These are phyloP conservation scores for Phrynocephalus versicolor DNA, from an alignment of 2,113 vertebrate genomes.

Conservation along the genomic window DNA sequence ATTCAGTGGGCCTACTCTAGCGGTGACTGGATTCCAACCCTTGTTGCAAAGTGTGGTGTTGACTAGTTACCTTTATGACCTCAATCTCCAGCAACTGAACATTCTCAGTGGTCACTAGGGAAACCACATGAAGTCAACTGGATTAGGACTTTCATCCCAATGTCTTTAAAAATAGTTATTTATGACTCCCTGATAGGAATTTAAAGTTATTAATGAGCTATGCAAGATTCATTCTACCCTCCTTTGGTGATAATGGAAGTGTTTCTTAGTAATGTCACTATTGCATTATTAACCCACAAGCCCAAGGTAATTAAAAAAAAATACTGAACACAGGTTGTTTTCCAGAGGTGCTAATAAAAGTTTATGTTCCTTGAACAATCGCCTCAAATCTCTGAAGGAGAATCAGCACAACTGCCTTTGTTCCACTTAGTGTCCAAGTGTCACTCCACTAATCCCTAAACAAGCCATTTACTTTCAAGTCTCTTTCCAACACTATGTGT, in stretches of 20 bases:
- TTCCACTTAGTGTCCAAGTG: neutral
- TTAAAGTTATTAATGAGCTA: neutral
- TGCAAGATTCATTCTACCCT: neutral
- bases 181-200: neutral
- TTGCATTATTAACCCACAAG: neutral
- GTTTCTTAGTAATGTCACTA: no score
- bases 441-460: neutral
- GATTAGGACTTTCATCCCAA: no score
- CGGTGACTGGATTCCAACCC: no score
- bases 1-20: no score
- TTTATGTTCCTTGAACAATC: neutral
- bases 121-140: neutral
- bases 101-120: neutral
- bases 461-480: neutral
- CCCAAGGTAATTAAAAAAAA: neutral
- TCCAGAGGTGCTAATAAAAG: neutral
- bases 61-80: conserved; percentile 3
- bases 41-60: no score
- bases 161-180: neutral
- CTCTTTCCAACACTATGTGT: neutral
- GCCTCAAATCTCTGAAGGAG: neutral
- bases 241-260: neutral
- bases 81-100: neutral
- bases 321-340: neutral
- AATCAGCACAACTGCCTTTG: neutral